Percentiles rank a stretch among this genome's conserved stretches.
These are phyloP conservation scores for Caiman crocodilus DNA, from an alignment of 2,797 vertebrate species.

Conservation along the genomic window DNA sequence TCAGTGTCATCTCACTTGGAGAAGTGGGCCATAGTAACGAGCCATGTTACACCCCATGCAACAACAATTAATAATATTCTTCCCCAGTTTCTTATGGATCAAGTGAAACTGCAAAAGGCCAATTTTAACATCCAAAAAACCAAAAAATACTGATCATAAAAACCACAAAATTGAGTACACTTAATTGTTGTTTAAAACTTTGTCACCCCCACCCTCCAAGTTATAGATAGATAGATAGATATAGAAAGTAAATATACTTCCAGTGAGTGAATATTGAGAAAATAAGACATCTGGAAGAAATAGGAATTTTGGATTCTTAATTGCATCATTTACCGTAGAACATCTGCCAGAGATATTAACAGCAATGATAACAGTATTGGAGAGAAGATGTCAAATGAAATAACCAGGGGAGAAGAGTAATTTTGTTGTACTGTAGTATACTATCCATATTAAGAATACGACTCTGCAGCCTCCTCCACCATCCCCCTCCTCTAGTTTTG, in stretches of 20 bases:
- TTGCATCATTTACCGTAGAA: constrained; percentile 77
- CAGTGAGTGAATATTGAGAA: constrained; percentile 74
- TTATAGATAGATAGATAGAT: background rate
- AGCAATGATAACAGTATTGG: constrained; percentile 61
- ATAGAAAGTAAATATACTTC: constrained; percentile 76
- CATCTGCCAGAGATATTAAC: constrained; percentile 77
- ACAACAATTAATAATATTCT: background rate
- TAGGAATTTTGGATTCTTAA: constrained; percentile 74
- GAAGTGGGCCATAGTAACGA: background rate
- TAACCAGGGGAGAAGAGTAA: constrained; percentile 50
- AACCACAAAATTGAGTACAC: background rate
- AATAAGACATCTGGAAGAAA: constrained; percentile 80
- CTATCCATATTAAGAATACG: background rate
- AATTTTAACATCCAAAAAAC: background rate
- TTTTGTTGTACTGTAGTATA: background rate
- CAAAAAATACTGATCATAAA: background rate
- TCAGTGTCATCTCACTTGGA: background rate
- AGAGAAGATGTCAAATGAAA: constrained; percentile 58
- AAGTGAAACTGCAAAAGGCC: background rate
- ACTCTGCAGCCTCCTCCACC: too few relatives aligned
- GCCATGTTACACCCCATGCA: background rate
- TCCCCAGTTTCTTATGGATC: background rate
- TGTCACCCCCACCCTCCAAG: background rate
- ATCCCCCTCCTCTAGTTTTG: background rate
- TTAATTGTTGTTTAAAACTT: background rate